Evolutionary conservation across 2,797 vertebrate genomes (phyloP).

Genomic region (Sebastes oblongus): DNA sequence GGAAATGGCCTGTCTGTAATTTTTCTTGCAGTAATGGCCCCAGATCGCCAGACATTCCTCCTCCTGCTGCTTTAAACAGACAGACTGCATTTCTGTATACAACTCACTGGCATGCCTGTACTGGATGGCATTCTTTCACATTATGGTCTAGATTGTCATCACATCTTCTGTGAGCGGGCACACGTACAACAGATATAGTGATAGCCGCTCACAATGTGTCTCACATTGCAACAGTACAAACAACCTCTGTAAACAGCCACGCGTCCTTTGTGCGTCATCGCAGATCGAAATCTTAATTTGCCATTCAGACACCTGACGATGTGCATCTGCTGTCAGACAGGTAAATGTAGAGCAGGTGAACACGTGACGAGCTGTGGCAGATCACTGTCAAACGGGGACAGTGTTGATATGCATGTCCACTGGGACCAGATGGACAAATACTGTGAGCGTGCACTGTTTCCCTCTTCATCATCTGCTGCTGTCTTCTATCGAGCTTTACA

Average conservation of each 20-base stretch:
- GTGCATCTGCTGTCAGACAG: constrained; percentile 44
- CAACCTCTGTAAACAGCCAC: constrained; percentile 70
- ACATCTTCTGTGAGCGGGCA: constrained; percentile 49
- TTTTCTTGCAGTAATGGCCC: constrained; percentile 22
- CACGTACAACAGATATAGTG: constrained; percentile 70
- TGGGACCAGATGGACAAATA: neutral
- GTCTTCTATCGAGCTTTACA: too few species aligned
- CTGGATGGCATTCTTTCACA: constrained; percentile 65
- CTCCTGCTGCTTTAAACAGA: constrained; percentile 22
- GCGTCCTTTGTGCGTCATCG: constrained; percentile 21
- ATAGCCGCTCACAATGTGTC: constrained; percentile 28
- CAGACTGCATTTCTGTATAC: constrained; percentile 1
- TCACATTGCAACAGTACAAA: constrained; percentile 43
- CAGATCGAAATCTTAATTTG: constrained; percentile 75
- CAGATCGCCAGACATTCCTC: constrained; percentile 54
- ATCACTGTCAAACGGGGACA: neutral
- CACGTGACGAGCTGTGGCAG: constrained; percentile 24
- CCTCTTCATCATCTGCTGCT: too few species aligned
- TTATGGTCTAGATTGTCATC: constrained; percentile 56
- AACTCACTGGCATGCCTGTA: constrained; percentile 39
- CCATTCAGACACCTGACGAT: constrained; percentile 64
- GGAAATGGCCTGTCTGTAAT: constrained; percentile 21
- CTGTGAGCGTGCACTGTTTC: too few species aligned
- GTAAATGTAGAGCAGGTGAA: neutral
- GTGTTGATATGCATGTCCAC: neutral